Base-by-base conservation (phyloP, 2,113 vertebrate genomes). In the Stegastes partitus region DNA sequence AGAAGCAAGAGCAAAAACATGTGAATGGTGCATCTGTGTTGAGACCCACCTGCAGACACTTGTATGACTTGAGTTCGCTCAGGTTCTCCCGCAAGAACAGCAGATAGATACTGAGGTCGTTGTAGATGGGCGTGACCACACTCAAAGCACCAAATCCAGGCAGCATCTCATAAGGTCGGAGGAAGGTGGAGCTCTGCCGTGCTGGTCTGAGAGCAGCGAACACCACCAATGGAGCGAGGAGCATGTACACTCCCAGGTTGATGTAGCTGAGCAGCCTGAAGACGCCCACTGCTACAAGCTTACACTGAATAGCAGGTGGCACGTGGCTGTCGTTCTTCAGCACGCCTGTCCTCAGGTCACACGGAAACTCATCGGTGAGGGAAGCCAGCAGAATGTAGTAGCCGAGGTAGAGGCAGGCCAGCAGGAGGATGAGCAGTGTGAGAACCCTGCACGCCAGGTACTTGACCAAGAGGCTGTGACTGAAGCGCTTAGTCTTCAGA, bases 1-100 rank as follows among this genome's bases (percentile, higher is more conserved):
- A 68, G 62, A 26, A 57, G 1, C 8, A 25, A 54, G 16, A 49
- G 25, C 23, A 54, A 54, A 45, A 26, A 47, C 2, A 51, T 1
- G 8, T 25, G 39, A 8, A 1, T 10, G 26, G 3, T 22, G 19
- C 22, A 53, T 64, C 22, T 56, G 21, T 18, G 21, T 31, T 67
- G 2, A 12, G 31, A 90, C 91, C 42, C 55, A 94, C 94, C 93
- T 97, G 97, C 26, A 99, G 95, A 81, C 96, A 98, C 77, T 97
- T 99, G 87, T 95, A 98, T 1, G 97, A 99, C 82, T 99, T 98
- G 26, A 99, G 95, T 76, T 97, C 95, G 50, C 96, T 97, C 66
- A 99, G 92, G 0, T 99, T 99, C 92, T 99, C 98, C 54, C 97
- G 95, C 64, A 99, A 91, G 90, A 99, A 99, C 63, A 98, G 94